phyloP scores from a whole-genome alignment of 2,888 invertebrate genomes.

The Xestia sexstrigata region DNA sequence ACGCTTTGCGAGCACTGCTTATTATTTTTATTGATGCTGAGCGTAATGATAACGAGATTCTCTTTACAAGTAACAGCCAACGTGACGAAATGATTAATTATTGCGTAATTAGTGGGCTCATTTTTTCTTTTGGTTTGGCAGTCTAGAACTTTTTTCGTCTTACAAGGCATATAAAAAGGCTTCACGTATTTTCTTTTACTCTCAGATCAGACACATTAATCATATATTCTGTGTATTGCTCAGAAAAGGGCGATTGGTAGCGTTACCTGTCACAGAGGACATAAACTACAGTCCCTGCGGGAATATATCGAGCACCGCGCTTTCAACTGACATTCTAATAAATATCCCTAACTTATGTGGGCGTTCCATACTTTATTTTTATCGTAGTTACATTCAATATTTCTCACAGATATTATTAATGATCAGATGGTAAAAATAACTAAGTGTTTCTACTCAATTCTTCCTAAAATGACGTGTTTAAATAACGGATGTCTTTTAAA shows the following conservation, averaged over 20 bases:
- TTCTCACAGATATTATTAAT: slow-evolving; percentile 15
- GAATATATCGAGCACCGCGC: slow-evolving; percentile 56
- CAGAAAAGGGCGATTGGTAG: slow-evolving; percentile 54
- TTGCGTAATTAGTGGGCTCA: background rate
- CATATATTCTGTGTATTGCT: slow-evolving; percentile 56
- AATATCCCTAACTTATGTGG: slow-evolving; percentile 55
- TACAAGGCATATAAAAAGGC: slow-evolving; percentile 10
- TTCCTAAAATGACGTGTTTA: background rate
- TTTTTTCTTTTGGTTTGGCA: background rate
- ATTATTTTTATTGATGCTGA: slow-evolving; percentile 27
- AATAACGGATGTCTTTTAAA: background rate
- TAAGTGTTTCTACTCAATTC: background rate
- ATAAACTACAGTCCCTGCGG: slow-evolving; percentile 59
- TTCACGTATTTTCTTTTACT: slow-evolving; percentile 38
- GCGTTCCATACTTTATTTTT: slow-evolving; percentile 44
- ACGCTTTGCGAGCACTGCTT: slow-evolving; percentile 28
- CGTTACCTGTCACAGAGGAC: slow-evolving; percentile 61
- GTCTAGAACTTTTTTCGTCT: background rate
- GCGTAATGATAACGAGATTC: background rate
- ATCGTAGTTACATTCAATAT: slow-evolving; percentile 41
- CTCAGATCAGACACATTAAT: slow-evolving; percentile 52
- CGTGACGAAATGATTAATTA: background rate
- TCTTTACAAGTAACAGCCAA: background rate
- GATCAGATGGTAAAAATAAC: background rate
- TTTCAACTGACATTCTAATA: slow-evolving; percentile 62